These are phyloP conservation scores for Toxotes chatareus DNA, from an alignment of 2,113 vertebrate genomes.

Conservation along the genomic window DNA sequence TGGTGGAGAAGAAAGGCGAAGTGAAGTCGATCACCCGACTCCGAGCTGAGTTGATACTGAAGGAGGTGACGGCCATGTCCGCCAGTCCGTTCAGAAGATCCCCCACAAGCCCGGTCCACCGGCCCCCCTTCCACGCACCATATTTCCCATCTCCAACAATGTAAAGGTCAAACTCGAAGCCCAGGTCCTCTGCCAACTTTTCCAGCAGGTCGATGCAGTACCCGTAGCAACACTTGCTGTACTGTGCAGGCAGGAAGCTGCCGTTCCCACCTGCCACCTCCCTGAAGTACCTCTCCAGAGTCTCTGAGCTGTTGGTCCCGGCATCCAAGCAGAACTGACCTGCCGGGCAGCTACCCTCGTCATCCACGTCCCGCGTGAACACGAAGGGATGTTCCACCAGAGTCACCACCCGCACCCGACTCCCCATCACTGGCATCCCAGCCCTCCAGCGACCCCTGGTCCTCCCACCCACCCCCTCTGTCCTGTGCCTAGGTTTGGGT, in stretches of 20 bases:
- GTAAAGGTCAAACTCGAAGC: slow-evolving; percentile 91
- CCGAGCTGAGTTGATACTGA: slow-evolving; percentile 93
- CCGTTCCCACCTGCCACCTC: slow-evolving; percentile 80
- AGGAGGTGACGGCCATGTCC: slow-evolving; percentile 95
- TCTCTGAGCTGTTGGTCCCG: slow-evolving; percentile 83
- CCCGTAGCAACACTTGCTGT: slow-evolving; percentile 91
- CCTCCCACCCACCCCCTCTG: slow-evolving; percentile 50
- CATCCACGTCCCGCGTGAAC: slow-evolving; percentile 90
- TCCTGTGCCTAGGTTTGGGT: slow-evolving; percentile 45
- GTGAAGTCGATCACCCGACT: slow-evolving; percentile 94
- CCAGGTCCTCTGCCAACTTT: slow-evolving; percentile 89
- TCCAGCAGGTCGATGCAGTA: slow-evolving; percentile 95
- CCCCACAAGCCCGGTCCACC: slow-evolving; percentile 93
- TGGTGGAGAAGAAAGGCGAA: slow-evolving; percentile 96
- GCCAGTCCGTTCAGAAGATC: slow-evolving; percentile 89
- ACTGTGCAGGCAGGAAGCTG: slow-evolving; percentile 75
- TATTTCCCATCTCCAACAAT: slow-evolving; percentile 94
- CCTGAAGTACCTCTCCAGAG: slow-evolving; percentile 84
- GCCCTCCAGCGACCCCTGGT: slow-evolving; percentile 63
- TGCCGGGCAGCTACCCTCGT: slow-evolving; percentile 89
- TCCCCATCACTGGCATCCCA: slow-evolving; percentile 55
- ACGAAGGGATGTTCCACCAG: slow-evolving; percentile 94
- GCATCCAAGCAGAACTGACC: slow-evolving; percentile 92
- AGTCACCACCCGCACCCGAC: slow-evolving; percentile 89
- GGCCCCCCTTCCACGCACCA: slow-evolving; percentile 87